Conservation (phyloP, 1,140 invertebrate genomes). For the Eupeodes corollae region DNA sequence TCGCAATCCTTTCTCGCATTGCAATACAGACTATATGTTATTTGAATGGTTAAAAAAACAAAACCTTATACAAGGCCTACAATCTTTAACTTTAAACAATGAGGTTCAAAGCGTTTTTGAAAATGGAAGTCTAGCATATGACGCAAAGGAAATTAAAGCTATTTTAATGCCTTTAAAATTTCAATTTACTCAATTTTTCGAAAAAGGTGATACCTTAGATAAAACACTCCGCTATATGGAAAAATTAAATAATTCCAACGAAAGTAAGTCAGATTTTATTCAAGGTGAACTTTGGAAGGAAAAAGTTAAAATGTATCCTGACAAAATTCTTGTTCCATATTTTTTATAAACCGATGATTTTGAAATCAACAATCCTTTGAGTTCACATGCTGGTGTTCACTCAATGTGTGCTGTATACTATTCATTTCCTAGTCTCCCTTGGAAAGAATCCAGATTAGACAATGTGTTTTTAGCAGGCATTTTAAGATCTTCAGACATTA, state of each 20-base stretch:
- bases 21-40: too few relatives aligned
- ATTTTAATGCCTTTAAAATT: conserved; percentile 1
- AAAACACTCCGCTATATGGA: neutral
- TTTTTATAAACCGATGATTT: too few relatives aligned
- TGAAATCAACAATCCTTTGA: too few relatives aligned
- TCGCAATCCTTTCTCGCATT: too few relatives aligned
- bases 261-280: neutral
- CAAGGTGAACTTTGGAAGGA: too few relatives aligned
- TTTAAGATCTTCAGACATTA: neutral
- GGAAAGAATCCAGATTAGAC: neutral
- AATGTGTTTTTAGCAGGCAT: neutral
- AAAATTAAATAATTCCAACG: neutral
- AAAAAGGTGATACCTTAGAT: neutral
- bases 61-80: too few relatives aligned
- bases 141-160: neutral
- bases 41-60: too few relatives aligned
- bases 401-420: neutral
- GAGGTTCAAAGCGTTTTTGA: too few relatives aligned
- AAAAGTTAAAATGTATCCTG: neutral
- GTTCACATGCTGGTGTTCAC: neutral
- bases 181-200: too few relatives aligned
- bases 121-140: too few relatives aligned
- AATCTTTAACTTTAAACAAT: too few relatives aligned
- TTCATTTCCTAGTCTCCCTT: neutral
- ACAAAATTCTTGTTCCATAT: neutral